These are phyloP conservation scores for Cyprinus carpio DNA, from an alignment of 2,113 vertebrate species.

Conservation along the genomic window DNA sequence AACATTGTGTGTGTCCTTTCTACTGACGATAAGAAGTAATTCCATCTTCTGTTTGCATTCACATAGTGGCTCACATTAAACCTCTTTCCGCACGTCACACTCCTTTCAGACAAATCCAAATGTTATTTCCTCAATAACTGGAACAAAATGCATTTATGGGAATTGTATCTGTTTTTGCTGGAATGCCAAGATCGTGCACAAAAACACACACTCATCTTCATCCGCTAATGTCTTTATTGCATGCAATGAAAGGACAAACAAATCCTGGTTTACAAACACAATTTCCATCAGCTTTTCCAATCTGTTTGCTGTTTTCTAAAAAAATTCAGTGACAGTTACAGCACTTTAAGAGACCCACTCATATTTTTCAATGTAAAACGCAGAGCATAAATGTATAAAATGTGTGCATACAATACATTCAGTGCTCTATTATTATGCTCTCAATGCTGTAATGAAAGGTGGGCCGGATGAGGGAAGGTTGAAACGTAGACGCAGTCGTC, in stretches of 20 bases:
- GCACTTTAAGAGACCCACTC: too few species aligned
- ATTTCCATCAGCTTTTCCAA: background rate
- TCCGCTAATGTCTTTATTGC: background rate
- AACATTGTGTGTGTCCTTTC: background rate
- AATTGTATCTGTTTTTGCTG: background rate
- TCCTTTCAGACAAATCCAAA: background rate
- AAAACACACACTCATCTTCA: background rate
- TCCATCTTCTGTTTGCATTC: background rate
- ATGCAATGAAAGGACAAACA: background rate
- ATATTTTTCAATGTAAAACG: background rate
- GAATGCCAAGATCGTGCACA: background rate
- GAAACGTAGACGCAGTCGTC: background rate
- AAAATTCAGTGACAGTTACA: background rate
- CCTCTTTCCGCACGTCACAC: background rate
- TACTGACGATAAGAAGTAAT: background rate
- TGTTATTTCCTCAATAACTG: conserved; percentile 1
- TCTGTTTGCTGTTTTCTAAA: background rate
- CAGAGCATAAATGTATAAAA: background rate
- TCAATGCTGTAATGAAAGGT: background rate
- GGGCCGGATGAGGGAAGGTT: background rate
- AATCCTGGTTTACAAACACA: background rate
- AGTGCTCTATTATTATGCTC: background rate
- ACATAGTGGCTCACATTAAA: background rate
- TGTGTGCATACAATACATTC: background rate
- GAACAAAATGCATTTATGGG: conserved; percentile 16